phyloP scores from a whole-genome alignment of 2,888 invertebrate species.

The Troglohyphantes excavatus region DNA sequence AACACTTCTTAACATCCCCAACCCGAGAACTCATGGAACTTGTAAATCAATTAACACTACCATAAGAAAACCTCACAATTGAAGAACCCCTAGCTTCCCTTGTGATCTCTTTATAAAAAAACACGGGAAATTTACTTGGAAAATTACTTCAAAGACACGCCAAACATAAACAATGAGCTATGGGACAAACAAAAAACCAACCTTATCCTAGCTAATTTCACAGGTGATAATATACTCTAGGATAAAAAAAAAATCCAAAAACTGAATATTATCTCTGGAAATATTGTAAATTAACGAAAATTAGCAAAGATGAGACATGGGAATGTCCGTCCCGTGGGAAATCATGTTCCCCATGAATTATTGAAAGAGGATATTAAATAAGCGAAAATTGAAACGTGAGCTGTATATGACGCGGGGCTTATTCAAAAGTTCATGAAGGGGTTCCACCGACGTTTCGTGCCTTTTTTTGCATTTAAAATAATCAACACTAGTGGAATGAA shows the following conservation, averaged over 20 bases:
- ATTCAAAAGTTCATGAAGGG: slow-evolving; percentile 64
- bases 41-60: background rate
- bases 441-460: background rate
- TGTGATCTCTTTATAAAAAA: background rate
- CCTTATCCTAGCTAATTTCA: background rate
- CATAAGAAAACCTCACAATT: background rate
- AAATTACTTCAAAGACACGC: background rate
- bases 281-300: slow-evolving; percentile 59
- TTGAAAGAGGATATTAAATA: slow-evolving; percentile 75
- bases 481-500: slow-evolving; percentile 42
- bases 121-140: background rate
- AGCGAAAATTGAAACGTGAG: slow-evolving; percentile 67
- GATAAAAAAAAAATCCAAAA: background rate
- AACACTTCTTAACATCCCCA: background rate
- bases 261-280: background rate
- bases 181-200: slow-evolving; percentile 15
- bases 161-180: slow-evolving; percentile 15
- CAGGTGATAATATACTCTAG: background rate
- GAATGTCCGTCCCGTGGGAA: slow-evolving; percentile 53
- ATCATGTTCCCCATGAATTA: slow-evolving; percentile 65
- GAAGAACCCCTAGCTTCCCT: background rate
- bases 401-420: background rate
- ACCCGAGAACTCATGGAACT: too few relatives aligned
- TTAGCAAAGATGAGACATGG: slow-evolving; percentile 34
- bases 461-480: slow-evolving; percentile 66